Conservation (phyloP, 2,888 invertebrate species). For the Alentia gelatinosa region DNA sequence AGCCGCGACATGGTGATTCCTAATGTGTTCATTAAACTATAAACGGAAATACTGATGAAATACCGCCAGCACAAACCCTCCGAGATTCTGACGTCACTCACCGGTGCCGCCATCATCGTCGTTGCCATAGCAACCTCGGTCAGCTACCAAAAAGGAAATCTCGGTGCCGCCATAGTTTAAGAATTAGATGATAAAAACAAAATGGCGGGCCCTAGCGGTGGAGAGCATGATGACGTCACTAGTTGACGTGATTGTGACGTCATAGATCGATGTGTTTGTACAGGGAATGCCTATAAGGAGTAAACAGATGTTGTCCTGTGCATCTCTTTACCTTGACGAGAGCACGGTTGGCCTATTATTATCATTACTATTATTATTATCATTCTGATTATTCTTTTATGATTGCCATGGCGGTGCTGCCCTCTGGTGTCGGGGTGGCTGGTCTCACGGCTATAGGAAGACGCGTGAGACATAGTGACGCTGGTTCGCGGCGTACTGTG, state of each 20-base stretch:
- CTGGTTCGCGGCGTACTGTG: too few species aligned
- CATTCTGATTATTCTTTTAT: too few species aligned
- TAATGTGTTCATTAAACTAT: conserved; percentile 21
- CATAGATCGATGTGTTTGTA: conserved; percentile 38
- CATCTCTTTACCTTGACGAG: conserved; percentile 1
- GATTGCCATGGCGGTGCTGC: too few species aligned
- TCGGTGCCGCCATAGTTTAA: not conserved
- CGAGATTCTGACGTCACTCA: not conserved
- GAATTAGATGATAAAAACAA: too few species aligned
- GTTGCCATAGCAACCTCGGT: not conserved
- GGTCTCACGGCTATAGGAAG: too few species aligned
- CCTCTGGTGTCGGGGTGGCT: too few species aligned
- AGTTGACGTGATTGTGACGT: not conserved
- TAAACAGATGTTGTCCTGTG: conserved; percentile 23
- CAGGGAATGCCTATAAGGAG: conserved; percentile 33
- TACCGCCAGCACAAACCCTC: conserved; percentile 27
- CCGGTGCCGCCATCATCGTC: not conserved
- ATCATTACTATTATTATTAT: too few species aligned
- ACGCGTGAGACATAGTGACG: too few species aligned
- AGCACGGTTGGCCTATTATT: not conserved
- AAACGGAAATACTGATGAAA: not conserved
- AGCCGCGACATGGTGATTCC: not conserved
- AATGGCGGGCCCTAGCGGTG: not conserved
- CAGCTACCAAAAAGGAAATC: too few species aligned
- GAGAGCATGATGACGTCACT: conserved; percentile 25